A percentile compares a stretch with the other conserved stretches of the same genome.
phyloP scores from a whole-genome alignment of 2,113 vertebrate genomes.

The Agelaius tricolor region DNA sequence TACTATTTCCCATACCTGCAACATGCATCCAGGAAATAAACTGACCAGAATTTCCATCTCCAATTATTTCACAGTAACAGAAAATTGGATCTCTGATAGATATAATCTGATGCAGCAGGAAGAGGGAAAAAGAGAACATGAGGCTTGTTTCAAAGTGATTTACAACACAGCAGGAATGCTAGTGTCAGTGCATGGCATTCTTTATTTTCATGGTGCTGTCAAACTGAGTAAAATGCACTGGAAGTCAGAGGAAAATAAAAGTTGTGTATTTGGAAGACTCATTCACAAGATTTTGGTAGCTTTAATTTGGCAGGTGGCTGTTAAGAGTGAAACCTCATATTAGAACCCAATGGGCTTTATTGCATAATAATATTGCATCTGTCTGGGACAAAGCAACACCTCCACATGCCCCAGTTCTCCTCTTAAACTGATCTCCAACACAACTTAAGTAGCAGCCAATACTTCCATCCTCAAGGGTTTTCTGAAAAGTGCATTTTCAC shows the following conservation, averaged over 20 bases:
- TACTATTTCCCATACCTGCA: background rate
- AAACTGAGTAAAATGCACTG: background rate
- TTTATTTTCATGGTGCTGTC: background rate
- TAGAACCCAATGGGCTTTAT: background rate
- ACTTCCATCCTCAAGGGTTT: background rate
- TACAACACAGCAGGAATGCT: background rate
- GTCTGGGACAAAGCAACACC: background rate
- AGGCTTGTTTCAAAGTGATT: background rate
- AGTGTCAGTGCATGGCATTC: background rate
- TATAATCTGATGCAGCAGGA: background rate
- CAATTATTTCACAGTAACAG: background rate
- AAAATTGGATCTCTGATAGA: background rate
- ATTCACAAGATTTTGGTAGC: background rate
- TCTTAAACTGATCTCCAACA: background rate
- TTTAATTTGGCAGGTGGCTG: background rate
- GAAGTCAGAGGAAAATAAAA: background rate
- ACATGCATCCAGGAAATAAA: background rate
- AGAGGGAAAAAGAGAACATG: background rate
- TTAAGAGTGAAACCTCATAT: background rate
- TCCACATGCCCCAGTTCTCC: background rate
- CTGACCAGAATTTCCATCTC: background rate
- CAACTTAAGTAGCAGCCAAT: background rate
- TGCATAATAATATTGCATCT: background rate
- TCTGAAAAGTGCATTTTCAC: background rate
- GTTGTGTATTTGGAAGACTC: background rate